Evolutionary conservation across 2,113 vertebrate genomes (phyloP).

Genomic region (Phaethornis superciliosus): DNA sequence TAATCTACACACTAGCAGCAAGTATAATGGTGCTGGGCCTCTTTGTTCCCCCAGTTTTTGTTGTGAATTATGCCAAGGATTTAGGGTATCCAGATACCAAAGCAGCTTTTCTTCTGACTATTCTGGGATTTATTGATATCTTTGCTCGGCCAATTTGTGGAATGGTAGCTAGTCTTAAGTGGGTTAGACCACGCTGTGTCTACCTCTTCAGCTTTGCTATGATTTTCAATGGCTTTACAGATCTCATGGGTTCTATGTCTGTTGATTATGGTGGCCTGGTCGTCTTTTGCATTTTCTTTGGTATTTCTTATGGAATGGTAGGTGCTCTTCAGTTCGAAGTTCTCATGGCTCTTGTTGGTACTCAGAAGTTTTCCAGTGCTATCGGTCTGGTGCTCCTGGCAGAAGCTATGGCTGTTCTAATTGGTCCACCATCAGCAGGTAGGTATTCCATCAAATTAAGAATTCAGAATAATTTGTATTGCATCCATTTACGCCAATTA

Average conservation of each 20-base stretch:
- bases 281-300: constrained; percentile 94
- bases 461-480: not conserved
- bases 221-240: constrained; percentile 91
- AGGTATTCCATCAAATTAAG: constrained; percentile 12
- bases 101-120: constrained; percentile 88
- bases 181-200: constrained; percentile 89
- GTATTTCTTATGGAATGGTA: constrained; percentile 97
- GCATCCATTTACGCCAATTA: not conserved
- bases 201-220: constrained; percentile 95
- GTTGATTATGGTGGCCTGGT: constrained; percentile 82
- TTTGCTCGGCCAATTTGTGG: constrained; percentile 91
- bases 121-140: constrained; percentile 93
- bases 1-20: constrained; percentile 88
- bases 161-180: constrained; percentile 84
- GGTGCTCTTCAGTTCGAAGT: constrained; percentile 98
- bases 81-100: constrained; percentile 85
- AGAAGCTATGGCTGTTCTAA: constrained; percentile 91
- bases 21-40: constrained; percentile 96
- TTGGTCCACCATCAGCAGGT: constrained; percentile 93
- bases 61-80: constrained; percentile 95
- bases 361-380: constrained; percentile 92
- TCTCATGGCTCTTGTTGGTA: constrained; percentile 95
- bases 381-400: constrained; percentile 92
- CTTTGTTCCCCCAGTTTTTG: constrained; percentile 93
- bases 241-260: constrained; percentile 87